Conservation (phyloP, 2,888 invertebrate genomes). For the Camponotus fellah region DNA sequence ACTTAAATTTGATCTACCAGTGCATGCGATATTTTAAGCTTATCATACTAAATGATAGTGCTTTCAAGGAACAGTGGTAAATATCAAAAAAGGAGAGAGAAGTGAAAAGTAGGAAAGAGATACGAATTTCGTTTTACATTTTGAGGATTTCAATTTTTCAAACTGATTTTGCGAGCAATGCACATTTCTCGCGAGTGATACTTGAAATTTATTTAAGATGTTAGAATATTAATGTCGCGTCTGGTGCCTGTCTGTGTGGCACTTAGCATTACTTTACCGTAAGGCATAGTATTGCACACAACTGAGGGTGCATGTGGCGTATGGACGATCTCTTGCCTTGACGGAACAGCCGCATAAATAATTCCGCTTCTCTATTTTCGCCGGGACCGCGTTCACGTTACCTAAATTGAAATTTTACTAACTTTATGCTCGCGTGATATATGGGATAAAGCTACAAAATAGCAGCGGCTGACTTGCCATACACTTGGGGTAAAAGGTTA, state of each 20-base stretch:
- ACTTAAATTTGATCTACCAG: neutral
- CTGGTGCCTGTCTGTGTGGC: constrained; percentile 43
- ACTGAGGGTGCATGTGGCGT: constrained; percentile 33
- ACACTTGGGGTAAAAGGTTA: constrained; percentile 19
- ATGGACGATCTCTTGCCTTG: constrained; percentile 47
- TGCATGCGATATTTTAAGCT: neutral
- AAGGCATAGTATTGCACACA: constrained; percentile 37
- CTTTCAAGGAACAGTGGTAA: neutral
- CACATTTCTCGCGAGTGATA: constrained; percentile 29
- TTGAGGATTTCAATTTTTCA: neutral
- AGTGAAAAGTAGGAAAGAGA: neutral
- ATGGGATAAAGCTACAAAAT: constrained; percentile 39
- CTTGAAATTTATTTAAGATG: constrained; percentile 42
- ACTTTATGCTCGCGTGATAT: constrained; percentile 48
- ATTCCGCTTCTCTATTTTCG: constrained; percentile 49
- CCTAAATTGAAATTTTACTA: constrained; percentile 52
- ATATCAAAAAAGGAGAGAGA: neutral
- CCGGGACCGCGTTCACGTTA: constrained; percentile 29
- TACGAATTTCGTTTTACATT: neutral
- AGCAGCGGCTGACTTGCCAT: constrained; percentile 22
- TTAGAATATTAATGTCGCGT: constrained; percentile 44
- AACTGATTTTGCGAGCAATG: neutral
- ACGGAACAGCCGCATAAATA: constrained; percentile 52
- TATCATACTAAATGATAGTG: neutral
- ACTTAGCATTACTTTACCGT: constrained; percentile 44